These are phyloP conservation scores for Clistopyga incitator DNA, from an alignment of 2,888 invertebrate species.

Conservation along the genomic window DNA sequence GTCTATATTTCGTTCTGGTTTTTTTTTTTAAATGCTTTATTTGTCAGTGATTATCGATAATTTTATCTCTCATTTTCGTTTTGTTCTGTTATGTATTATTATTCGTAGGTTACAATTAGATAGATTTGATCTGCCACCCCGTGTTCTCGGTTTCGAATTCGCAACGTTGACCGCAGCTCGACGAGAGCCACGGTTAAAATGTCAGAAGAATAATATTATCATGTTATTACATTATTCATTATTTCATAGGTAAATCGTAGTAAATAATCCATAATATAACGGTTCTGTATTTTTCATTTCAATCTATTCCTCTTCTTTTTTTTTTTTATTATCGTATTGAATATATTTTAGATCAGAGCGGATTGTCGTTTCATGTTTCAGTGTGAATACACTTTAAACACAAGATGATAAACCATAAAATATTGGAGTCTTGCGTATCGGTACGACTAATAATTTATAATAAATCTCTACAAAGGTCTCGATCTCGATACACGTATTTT, in stretches of 20 bases:
- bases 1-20: constrained; percentile 59
- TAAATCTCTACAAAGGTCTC: constrained; percentile 15
- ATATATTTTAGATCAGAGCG: constrained; percentile 69
- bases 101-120: constrained; percentile 36
- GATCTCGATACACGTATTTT: neutral
- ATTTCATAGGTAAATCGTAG: constrained; percentile 35
- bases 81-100: constrained; percentile 37
- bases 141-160: constrained; percentile 36
- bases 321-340: constrained; percentile 36
- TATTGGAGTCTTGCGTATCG: constrained; percentile 25
- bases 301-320: constrained; percentile 33
- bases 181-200: constrained; percentile 27
- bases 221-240: constrained; percentile 48
- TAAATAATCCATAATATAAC: constrained; percentile 51
- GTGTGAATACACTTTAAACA: constrained; percentile 47
- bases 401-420: constrained; percentile 37
- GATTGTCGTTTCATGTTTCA: constrained; percentile 76
- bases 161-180: constrained; percentile 25
- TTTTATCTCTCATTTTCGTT: constrained; percentile 32
- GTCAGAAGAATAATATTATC: constrained; percentile 57
- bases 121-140: constrained; percentile 48
- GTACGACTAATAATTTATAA: constrained; percentile 18
- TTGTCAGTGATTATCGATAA: constrained; percentile 62
- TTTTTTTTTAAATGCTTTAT: constrained; percentile 52
- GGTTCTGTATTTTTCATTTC: constrained; percentile 40